Evolutionary conservation across 2,797 vertebrate genomes (phyloP).

Genomic region (Myoxocephalus aenaeus): DNA sequence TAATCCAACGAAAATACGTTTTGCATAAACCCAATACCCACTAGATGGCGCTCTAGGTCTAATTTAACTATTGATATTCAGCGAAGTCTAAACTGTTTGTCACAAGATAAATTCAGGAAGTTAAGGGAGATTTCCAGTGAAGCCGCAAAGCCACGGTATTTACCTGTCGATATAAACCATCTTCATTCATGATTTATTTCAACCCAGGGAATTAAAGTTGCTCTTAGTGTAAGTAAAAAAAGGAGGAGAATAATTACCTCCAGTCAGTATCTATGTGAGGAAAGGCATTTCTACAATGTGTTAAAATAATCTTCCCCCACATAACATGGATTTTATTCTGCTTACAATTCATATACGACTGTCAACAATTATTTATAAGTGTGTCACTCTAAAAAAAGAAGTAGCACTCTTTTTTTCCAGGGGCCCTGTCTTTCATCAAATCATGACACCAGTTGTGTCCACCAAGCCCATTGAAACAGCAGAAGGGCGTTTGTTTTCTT

Average conservation of each 20-base stretch:
- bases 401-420: neutral
- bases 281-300: neutral
- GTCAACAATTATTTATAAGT: neutral
- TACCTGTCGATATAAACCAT: neutral
- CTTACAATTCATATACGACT: neutral
- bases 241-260: neutral
- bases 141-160: neutral
- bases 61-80: neutral
- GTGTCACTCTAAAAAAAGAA: neutral
- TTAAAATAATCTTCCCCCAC: neutral
- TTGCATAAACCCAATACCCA: neutral
- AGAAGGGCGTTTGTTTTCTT: neutral
- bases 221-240: neutral
- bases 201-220: neutral
- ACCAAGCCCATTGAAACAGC: neutral
- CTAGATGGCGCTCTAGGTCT: conserved; percentile 62
- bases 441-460: neutral
- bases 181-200: neutral
- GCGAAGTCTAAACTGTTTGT: neutral
- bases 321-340: neutral
- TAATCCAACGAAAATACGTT: neutral
- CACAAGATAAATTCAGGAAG: neutral
- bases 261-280: neutral
- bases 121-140: neutral
- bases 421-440: conserved; percentile 14